A percentile compares a stretch with the other conserved stretches of the same genome.
Evolutionary conservation across 2,797 vertebrate species (phyloP).

Genomic region (Hippocampus kuda): DNA sequence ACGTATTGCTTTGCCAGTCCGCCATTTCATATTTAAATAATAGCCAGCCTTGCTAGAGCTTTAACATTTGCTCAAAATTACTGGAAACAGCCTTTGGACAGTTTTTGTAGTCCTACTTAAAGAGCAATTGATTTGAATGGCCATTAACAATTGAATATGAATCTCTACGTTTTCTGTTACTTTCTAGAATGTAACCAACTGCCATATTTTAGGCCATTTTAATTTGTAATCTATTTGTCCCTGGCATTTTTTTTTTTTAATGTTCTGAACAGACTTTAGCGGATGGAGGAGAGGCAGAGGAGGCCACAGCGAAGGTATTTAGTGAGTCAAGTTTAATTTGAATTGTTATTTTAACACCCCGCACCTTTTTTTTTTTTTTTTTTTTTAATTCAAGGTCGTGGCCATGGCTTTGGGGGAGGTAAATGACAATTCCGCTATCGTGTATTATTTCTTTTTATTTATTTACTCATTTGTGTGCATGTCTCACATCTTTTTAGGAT

Average conservation of each 20-base stretch:
- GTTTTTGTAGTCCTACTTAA: not conserved
- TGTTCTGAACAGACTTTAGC: conserved; percentile 27
- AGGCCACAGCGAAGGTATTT: conserved; percentile 43
- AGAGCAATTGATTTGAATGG: not conserved
- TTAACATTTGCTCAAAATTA: no score
- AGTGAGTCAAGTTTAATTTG: not conserved
- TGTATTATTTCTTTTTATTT: no score
- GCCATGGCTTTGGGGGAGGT: conserved; percentile 50
- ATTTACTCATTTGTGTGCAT: not conserved
- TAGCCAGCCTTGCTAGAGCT: no score
- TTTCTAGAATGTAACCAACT: not conserved
- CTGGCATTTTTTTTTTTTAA: not conserved
- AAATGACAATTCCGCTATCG: not conserved
- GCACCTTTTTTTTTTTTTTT: no score
- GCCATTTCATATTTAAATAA: no score
- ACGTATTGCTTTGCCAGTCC: no score
- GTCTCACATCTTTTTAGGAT: conserved; percentile 47
- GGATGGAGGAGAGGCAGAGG: conserved; percentile 38
- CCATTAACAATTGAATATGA: not conserved
- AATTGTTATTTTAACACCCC: not conserved
- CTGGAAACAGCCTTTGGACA: not conserved
- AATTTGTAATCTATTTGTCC: not conserved
- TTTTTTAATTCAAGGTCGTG: conserved; percentile 39
- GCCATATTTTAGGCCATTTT: not conserved
- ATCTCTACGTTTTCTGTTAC: not conserved